Evolutionary conservation across 2,888 invertebrate species (phyloP).

Genomic region (Leptinotarsa peninsularis): DNA sequence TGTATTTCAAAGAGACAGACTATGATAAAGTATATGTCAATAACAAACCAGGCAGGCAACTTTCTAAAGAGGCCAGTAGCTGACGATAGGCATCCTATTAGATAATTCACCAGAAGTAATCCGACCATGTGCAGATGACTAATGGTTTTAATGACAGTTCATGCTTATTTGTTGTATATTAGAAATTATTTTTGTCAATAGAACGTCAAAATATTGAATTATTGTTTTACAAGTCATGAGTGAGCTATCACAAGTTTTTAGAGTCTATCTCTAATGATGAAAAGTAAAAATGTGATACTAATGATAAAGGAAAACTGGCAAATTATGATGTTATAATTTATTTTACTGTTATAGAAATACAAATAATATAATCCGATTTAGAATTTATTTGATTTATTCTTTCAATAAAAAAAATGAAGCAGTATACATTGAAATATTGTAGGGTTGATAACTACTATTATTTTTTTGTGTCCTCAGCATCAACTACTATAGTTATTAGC

Average conservation of each 20-base stretch:
- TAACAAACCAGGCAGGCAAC: background rate
- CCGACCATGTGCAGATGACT: background rate
- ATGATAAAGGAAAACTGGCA: background rate
- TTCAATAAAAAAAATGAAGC: too few species aligned
- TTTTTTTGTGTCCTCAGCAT: too few species aligned
- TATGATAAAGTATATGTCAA: slow-evolving; percentile 27
- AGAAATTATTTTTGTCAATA: slow-evolving; percentile 22
- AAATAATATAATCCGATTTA: background rate
- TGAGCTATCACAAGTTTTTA: slow-evolving; percentile 1
- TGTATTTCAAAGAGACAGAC: slow-evolving; percentile 13
- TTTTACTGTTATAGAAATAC: slow-evolving; percentile 12
- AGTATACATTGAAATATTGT: too few species aligned
- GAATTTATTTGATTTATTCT: background rate
- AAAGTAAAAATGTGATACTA: background rate
- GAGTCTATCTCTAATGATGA: background rate
- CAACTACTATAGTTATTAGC: too few species aligned
- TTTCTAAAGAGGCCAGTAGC: background rate
- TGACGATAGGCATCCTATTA: background rate
- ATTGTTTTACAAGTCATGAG: slow-evolving; percentile 30
- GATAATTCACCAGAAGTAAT: background rate
- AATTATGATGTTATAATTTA: slow-evolving; percentile 17
- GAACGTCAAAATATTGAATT: slow-evolving; percentile 9
- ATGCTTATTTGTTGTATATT: background rate
- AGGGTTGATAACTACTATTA: too few species aligned
- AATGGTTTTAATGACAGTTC: background rate